Base-by-base conservation (phyloP, 2,888 invertebrate species). In the Myathropa florea region DNA sequence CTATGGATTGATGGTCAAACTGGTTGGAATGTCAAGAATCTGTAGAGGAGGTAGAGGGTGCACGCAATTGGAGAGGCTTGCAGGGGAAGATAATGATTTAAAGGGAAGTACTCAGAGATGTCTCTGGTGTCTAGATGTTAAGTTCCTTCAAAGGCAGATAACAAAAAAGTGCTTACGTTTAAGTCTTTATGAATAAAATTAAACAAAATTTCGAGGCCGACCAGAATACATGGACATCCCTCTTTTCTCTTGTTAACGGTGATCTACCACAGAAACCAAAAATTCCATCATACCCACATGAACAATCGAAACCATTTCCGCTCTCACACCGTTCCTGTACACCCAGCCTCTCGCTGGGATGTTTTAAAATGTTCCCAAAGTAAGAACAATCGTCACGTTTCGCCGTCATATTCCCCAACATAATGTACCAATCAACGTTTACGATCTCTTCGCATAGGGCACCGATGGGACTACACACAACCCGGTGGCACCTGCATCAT, bases 401-500 rank as follows among this genome's bases (percentile, higher is more conserved):
- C 55, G 28, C 23, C 18, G 39, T n/a, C n/a, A 12, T 68, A 21
- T 57, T 79, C 78, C 79, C 73, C 73, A 83, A 68, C 64, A 73
- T 83, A 59, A 61, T 83, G 83, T 75, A 53, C 75, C 79, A 80
- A 84, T 85, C 81, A 77, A 85, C 63, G 24, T 77, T 67, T 68
- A 85, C 72, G 68, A 85, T 81, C 85, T 85, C 67, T 68, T 77
- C 59, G 67, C 77, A 72, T 36, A 81, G 46, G 46, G 46, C 46
- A 46, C 46, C 18, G 46, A 46, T 14, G 14, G 2, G 46, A 46
- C 18, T 18, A 18, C 18, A 39, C 39, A 46, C 39, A 36, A 3
- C n/a, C 39, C 63, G 53, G 61, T 68, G 36, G 78, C 86, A 86
- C 86, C 86, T 86, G 86, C 83, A 86, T 83, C 78, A 83, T 83